Percentiles rank a stretch among this genome's conserved stretches.
These are phyloP conservation scores for Sebastes steindachneri DNA, from an alignment of 2,797 vertebrate species.

Conservation along the genomic window DNA sequence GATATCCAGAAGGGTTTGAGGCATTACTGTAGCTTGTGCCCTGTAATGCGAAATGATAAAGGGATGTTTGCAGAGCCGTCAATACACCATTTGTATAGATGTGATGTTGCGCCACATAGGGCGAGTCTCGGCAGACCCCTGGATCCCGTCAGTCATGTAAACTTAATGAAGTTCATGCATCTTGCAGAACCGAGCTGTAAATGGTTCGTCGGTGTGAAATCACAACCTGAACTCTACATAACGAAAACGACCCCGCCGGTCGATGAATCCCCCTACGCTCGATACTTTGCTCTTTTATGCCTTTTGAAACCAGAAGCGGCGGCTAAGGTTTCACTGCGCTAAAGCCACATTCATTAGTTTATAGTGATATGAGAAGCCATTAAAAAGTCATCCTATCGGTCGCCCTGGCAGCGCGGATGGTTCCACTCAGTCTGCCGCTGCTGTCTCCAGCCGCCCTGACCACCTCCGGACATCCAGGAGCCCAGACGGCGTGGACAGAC, in stretches of 20 bases:
- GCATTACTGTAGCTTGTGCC: neutral
- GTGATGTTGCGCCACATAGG: conserved; percentile 28
- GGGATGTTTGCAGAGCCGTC: conserved; percentile 31
- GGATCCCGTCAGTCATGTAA: conserved; percentile 30
- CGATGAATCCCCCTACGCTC: conserved; percentile 30
- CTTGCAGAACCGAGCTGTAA: conserved; percentile 11
- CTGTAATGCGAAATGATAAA: conserved; percentile 19
- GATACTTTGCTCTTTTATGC: conserved; percentile 41
- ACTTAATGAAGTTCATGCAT: conserved; percentile 43
- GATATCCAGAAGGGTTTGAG: conserved; percentile 34
- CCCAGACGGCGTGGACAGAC: conserved; percentile 61
- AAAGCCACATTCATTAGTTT: conserved; percentile 70
- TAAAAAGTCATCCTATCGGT: conserved; percentile 74
- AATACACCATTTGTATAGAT: conserved; percentile 39
- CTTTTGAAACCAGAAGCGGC: conserved; percentile 48
- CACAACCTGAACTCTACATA: conserved; percentile 20
- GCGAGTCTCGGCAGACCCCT: conserved; percentile 4
- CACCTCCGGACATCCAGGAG: conserved; percentile 76
- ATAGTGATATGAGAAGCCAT: conserved; percentile 74
- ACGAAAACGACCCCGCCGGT: conserved; percentile 18
- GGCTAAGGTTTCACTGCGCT: conserved; percentile 61
- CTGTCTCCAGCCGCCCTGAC: conserved; percentile 59
- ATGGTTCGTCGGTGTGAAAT: conserved; percentile 28
- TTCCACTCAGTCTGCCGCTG: conserved; percentile 82
- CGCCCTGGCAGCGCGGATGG: conserved; percentile 53